Base-by-base conservation (phyloP, 2,797 vertebrate genomes). In the Tadarida brasiliensis region DNA sequence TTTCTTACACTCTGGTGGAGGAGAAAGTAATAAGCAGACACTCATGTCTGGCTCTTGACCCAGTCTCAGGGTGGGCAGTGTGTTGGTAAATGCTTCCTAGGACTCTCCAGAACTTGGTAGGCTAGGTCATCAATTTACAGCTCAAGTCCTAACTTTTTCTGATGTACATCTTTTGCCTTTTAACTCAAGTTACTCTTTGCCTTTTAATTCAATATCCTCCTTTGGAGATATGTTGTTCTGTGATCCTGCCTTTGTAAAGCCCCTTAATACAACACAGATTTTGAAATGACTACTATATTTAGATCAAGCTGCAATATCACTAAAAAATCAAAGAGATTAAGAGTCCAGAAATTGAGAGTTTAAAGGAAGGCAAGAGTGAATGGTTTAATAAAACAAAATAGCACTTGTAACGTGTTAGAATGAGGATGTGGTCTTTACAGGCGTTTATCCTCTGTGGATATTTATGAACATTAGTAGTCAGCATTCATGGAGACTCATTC, bases 291-390 rank as follows among this genome's bases (percentile, higher is more conserved):
- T 57, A 10, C 9, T 61, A 3, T 77, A 2, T 28, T 7, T 26
- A 49, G 44, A 70, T 85, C 11, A 73, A 78, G 11, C 44, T 80
- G 28, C 26, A 88, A 22, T 80, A 61, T n/a, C 14, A n/a, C 47
- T 57, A 22, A 22, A 80, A 83, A 81, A 57, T 19, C 49, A 47
- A 78, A 83, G 67, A 33, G 5, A 57, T 28, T 22, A 51, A 68
- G 84, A 95, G 24, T 16, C 51, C 7, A 90, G 57, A 47, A 87
- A 76, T 65, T 7, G n/a, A 63, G 35, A 51, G 19, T 73, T 57
- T 82, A 65, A 70, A 90, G 51, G 77, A 78, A 77, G n/a, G 56
- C 47, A 85, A 95, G 33, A 35, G 88, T 5, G 11, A 85, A 68
- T 7, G 39, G 20, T 68, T 65, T 47, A 70, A 89, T 14, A 22